Percentiles rank a stretch among this genome's conserved stretches.
These are phyloP conservation scores for Sialia sialis DNA, from an alignment of 2,113 vertebrate species.

Conservation along the genomic window DNA sequence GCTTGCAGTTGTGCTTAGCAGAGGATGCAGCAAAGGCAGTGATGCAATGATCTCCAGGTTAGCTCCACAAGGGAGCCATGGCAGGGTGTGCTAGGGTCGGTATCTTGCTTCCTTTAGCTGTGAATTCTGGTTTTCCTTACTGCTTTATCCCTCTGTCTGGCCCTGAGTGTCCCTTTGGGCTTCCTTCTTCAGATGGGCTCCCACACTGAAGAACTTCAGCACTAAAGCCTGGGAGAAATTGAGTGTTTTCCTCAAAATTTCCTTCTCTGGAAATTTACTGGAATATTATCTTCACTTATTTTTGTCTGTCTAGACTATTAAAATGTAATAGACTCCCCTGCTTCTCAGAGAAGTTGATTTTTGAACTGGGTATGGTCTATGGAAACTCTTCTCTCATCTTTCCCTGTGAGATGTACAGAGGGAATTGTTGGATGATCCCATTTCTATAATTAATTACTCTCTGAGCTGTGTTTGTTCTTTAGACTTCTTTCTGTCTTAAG, in stretches of 20 bases:
- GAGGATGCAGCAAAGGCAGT: background rate
- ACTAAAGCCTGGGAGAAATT: background rate
- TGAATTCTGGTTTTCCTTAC: background rate
- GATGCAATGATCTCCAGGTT: fast-evolving
- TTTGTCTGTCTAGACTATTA: background rate
- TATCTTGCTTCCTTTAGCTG: background rate
- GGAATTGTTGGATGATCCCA: background rate
- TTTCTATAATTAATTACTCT: constrained; percentile 4
- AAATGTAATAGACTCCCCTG: background rate
- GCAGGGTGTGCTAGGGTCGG: background rate
- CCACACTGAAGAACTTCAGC: background rate
- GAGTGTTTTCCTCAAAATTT: background rate
- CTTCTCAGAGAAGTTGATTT: background rate
- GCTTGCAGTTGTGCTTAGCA: background rate
- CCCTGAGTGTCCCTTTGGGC: background rate
- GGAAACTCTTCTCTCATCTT: background rate
- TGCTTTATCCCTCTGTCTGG: background rate
- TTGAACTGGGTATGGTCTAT: background rate
- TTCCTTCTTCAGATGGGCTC: background rate
- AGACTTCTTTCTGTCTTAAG: background rate
- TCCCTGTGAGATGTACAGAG: background rate
- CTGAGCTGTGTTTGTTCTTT: background rate
- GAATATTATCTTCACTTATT: background rate
- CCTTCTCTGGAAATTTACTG: background rate
- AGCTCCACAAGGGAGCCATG: background rate